Base-by-base conservation (phyloP, 2,113 vertebrate genomes). In the Condylura cristata region DNA sequence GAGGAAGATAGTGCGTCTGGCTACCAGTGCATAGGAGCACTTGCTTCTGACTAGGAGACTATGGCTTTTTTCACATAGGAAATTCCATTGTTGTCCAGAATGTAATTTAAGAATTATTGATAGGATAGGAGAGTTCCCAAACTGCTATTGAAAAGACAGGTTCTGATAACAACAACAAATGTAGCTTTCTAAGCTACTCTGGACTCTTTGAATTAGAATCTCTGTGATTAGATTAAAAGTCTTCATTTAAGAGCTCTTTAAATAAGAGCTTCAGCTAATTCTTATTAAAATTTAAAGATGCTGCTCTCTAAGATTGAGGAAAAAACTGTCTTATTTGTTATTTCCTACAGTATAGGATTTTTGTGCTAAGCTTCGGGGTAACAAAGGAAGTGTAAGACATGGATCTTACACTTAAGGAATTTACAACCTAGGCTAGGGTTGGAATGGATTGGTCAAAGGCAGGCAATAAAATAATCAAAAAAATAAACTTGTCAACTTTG, bases 221-320 rank as follows among this genome's bases (percentile, higher is more conserved):
- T 92, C 26, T 85, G 58, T 60, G 46, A 75, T 3, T 56, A 20
- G 24, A 39, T 60, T 85, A 58, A 48, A 37, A 79, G 75, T 89
- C 63, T 94, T 24, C 34, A 82, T 91, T n/a, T n/a, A n/a, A n/a
- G n/a, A n/a, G n/a, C n/a, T n/a, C n/a, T 89, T 93, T 95, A 74
- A 95, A 82, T 16, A 84, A 34, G 63, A 90, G 20, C 26, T 39
- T 89, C 86, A 72, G 72, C 24, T 79, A 90, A 60, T 78, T 94
- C 39, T 82, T 87, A 68, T 51, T 39, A 74, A 66, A 96, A 72
- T 37, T 46, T 74, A 81, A 60, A 72, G 48, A 39, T 5, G 72
- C 3, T 44, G 9, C 13, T 94, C 48, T 83, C 18, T 75, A 66
- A 83, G 39, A 56, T 90, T 65, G 70, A 75, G 56, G 71, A 90